Evolutionary conservation across 92 coral and sea anemone genomes (phyloP).

Genomic region (Actinernus sp.): DNA sequence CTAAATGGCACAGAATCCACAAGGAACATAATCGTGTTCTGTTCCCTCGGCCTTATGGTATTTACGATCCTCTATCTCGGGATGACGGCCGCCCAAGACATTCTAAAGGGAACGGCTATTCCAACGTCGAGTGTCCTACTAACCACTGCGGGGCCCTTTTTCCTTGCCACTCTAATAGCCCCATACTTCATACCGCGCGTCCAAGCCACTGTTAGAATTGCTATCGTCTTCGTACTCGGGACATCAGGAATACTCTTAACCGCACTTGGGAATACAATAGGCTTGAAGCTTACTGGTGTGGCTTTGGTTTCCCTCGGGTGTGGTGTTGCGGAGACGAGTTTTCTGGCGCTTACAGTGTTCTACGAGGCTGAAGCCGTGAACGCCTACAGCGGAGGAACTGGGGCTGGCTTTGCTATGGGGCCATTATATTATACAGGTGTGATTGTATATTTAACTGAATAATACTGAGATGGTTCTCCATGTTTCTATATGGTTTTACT

Average conservation of each 20-base stretch:
- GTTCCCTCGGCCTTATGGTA: constrained; percentile 16
- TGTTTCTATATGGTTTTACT: too few species aligned
- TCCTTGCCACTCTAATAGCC: constrained; percentile 47
- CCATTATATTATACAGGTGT: constrained; percentile 79
- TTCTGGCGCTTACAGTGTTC: constrained; percentile 69
- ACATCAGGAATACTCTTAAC: constrained; percentile 47
- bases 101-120: constrained; percentile 56
- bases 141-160: constrained; percentile 69
- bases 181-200: constrained; percentile 56
- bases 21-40: constrained; percentile 2
- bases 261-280: constrained; percentile 39
- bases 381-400: constrained; percentile 77
- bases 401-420: constrained; percentile 67
- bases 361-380: constrained; percentile 58
- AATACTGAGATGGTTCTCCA: too few species aligned
- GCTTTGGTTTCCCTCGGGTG: constrained; percentile 54
- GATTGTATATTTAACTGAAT: too few species aligned
- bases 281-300: constrained; percentile 58
- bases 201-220: constrained; percentile 28
- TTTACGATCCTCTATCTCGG: constrained; percentile 46
- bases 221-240: constrained; percentile 27
- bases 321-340: constrained; percentile 78
- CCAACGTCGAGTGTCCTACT: constrained; percentile 70
- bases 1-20: neutral
- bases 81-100: constrained; percentile 79